Base-by-base conservation (phyloP, 2,888 invertebrate species). In the Drosophila meridiana region DNA sequence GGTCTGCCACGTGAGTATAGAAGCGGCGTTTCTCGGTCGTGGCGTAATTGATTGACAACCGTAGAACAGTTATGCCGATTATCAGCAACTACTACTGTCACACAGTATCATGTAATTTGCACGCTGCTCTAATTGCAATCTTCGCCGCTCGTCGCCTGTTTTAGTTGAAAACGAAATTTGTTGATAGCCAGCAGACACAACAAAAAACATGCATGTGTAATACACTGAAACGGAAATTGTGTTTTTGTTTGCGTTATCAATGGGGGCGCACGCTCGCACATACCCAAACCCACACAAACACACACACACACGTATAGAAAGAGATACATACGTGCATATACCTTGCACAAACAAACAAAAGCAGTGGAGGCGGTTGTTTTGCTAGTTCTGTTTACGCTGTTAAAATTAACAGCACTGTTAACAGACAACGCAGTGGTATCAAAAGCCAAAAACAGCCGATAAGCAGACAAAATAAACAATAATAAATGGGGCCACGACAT, bases 1-100 rank as follows among this genome's bases (percentile, higher is more conserved):
- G 81, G 81, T 72, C 66, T 85, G 84, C 84, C 84, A 82, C 84
- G 84, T 85, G 70, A 85, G 87, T 84, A 80, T 84, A 58, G 65
- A 63, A 63, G 28, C 32, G 4, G 28, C 32, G 4, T 9, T 73
- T 55, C 52, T 36, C 38, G 38, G 2, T 28, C 20, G 42, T 71
- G 68, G 58, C 40, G 74, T 75, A 80, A 71, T 78, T 80, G 42
- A 76, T 64, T 64, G 28, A 32, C 30, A 62, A 38, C n/a, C 36
- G 47, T 59, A 62, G 38, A 69, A 67, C 38, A 67, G 57, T 69
- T 73, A 63, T 73, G 36, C 32, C 38, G 56, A 60, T 66, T 71
- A 38, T 50, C 53, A 75, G 53, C 55, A 28, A 42, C 48, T 57
- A 42, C 48, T 47, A 38, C 52, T 47, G 69, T 69, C 58, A 5